A percentile compares a stretch with the other conserved stretches of the same genome.
phyloP scores from a whole-genome alignment of 2,797 vertebrate species.

The Podarcis siculus region DNA sequence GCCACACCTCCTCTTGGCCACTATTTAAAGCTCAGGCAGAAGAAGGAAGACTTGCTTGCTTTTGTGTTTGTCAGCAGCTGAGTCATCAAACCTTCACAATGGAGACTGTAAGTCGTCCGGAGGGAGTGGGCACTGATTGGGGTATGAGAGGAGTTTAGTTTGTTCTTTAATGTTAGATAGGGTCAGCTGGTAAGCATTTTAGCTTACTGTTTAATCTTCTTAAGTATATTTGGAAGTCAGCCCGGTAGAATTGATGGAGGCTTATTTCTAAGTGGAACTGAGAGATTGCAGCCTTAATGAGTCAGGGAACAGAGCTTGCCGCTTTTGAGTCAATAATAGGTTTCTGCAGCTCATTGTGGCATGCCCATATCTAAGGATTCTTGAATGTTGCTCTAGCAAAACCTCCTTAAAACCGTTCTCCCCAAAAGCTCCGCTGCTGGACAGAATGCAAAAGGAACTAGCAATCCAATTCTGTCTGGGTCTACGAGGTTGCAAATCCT shows the following conservation, averaged over 20 bases:
- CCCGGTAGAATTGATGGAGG: no score
- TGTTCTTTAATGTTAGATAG: background rate
- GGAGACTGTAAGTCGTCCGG: constrained; percentile 1
- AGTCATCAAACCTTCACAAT: background rate
- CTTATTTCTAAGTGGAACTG: no score
- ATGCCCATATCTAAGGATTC: background rate
- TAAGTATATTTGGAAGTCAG: no score
- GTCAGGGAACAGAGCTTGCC: no score
- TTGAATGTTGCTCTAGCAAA: background rate
- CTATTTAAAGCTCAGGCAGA: background rate
- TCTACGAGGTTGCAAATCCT: no score
- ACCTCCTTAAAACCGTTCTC: background rate
- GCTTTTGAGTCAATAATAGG: background rate
- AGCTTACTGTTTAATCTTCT: no score
- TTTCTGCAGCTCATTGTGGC: background rate
- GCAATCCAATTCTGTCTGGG: no score
- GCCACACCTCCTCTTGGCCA: background rate
- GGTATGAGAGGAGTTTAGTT: background rate
- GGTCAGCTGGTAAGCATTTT: no score
- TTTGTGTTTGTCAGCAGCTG: background rate
- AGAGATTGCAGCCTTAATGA: no score
- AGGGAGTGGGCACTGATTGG: no score
- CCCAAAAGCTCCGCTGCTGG: background rate
- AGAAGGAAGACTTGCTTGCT: background rate
- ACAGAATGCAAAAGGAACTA: no score